Evolutionary conservation across 2,888 invertebrate species (phyloP), one percentile per base, ranked within the genome.

Genomic region (Omphaloscelis lunosa): DNA sequence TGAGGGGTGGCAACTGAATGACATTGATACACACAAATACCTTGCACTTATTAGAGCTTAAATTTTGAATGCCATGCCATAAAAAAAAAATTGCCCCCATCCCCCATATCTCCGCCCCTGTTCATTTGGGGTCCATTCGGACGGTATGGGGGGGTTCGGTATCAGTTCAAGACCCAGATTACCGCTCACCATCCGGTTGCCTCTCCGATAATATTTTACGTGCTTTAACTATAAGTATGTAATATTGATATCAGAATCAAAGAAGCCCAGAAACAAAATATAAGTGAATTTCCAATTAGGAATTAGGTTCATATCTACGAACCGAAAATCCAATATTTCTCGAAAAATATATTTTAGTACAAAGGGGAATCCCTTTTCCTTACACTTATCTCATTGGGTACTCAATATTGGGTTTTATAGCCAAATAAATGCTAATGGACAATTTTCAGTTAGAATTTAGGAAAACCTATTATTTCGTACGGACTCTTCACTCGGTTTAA

Each of bases 391-490:
- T 65, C 12, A 85, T 79, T 84, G 23, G 12, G 41, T 29, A 59
- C 41, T 67, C 61, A 77, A 74, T 82, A 77, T 75, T 69, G 68
- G 61, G 48, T 75, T 85, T 76, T 69, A 72, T 65, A 56, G 39
- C 58, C 23, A 80, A 78, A 58, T 82, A 78, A 84, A 81, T 81
- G 75, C 66, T 84, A 86, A 86, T 87, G 69, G 78, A 77, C 71
- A 77, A 87, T 86, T 86, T 88, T 80, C 72, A 86, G 83, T 79
- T 84, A 83, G 65, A 85, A 84, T 87, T 86, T 80, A 82, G 68
- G 75, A 68, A 84, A 86, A 84, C 80, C 84, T 85, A 89, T 89
- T 88, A 86, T 69, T 89, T 89, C 77, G 78, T 74, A 58, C 51
- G 66, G 82, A 79, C 70, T 74, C 66, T 79, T 76, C n/a, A 59